Evolutionary conservation across 2,113 vertebrate genomes (phyloP).

Genomic region (Hyaena hyaena): DNA sequence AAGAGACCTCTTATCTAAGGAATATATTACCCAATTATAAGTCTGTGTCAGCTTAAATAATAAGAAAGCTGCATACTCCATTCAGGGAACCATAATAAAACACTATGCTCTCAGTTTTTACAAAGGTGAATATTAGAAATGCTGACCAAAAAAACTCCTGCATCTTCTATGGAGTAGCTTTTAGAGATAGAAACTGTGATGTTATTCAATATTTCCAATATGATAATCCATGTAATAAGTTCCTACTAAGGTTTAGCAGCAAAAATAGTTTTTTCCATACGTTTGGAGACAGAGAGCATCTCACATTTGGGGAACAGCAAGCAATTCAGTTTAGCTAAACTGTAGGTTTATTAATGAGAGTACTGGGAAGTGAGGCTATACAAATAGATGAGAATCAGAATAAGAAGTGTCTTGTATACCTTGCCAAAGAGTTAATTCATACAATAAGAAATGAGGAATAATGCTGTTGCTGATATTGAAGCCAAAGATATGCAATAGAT

Average conservation of each 20-base stretch:
- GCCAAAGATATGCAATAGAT: neutral
- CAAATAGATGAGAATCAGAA: neutral
- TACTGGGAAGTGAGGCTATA: neutral
- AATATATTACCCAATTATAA: neutral
- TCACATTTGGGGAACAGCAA: neutral
- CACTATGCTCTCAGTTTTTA: neutral
- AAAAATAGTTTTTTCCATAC: neutral
- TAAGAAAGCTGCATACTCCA: neutral
- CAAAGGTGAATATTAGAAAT: neutral
- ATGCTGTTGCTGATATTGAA: neutral
- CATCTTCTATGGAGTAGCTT: neutral
- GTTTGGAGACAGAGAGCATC: neutral
- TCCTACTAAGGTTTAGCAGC: neutral
- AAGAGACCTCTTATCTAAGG: neutral
- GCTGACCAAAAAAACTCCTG: neutral
- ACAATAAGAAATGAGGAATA: neutral
- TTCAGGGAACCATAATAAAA: neutral
- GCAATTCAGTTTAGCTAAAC: neutral
- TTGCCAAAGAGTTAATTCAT: neutral
- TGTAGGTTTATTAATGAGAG: neutral
- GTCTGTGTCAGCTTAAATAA: neutral
- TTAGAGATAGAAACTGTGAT: slow-evolving; percentile 1
- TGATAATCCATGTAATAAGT: neutral
- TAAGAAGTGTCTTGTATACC: neutral
- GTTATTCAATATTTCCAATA: slow-evolving; percentile 30